A percentile compares a stretch with the other conserved stretches of the same genome.
Conservation (phyloP, 1,140 invertebrate genomes). For the Coptotermes formosanus region DNA sequence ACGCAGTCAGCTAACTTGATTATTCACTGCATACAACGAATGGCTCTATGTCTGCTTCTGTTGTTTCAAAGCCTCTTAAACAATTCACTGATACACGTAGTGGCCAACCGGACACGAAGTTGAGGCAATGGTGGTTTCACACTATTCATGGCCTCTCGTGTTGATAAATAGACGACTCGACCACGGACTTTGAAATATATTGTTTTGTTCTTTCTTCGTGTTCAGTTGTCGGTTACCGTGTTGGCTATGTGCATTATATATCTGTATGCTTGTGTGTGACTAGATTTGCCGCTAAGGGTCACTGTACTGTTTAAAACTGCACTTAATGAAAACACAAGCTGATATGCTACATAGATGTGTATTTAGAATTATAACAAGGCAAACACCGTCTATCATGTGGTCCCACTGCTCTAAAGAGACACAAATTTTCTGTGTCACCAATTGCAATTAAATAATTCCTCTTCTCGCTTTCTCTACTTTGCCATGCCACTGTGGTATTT, state of each 20-base stretch:
- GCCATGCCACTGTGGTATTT: too few species aligned
- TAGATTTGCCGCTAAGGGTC: background rate
- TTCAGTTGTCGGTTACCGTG: background rate
- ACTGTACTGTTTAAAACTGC: background rate
- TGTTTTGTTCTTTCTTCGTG: slow-evolving; percentile 5
- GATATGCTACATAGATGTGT: too few species aligned
- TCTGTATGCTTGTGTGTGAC: background rate
- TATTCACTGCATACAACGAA: background rate
- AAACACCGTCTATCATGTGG: too few species aligned
- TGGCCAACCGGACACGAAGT: background rate
- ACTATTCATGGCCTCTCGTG: background rate
- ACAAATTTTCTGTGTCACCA: too few species aligned
- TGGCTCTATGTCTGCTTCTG: background rate
- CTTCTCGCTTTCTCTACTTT: too few species aligned
- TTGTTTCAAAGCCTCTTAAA: background rate
- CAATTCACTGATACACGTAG: background rate
- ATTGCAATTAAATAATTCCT: too few species aligned
- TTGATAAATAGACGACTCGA: background rate
- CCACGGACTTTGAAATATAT: background rate
- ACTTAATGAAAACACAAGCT: too few species aligned
- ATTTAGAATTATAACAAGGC: too few species aligned
- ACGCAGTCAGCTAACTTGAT: background rate
- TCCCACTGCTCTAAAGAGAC: too few species aligned
- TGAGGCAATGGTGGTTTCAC: background rate
- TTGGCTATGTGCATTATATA: background rate